Evolutionary conservation across 2,113 vertebrate species (phyloP).

Genomic region (Heterochromis multidens): DNA sequence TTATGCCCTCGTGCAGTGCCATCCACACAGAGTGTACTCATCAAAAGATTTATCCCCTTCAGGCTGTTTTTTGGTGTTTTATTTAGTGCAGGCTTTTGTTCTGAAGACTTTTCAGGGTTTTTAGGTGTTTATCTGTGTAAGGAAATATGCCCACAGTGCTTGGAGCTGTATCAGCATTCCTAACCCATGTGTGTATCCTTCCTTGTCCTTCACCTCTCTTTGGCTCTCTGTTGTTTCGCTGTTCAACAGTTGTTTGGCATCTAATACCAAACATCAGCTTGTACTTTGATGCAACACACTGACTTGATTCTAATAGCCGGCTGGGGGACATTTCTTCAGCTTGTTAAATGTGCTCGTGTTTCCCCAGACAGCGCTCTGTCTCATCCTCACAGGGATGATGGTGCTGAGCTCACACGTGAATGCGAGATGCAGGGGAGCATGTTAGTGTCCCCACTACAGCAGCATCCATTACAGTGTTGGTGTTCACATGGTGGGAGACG

Average conservation of each 20-base stretch:
- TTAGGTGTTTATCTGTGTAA: constrained; percentile 37
- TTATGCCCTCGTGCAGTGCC: constrained; percentile 20
- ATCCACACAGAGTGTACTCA: constrained; percentile 19
- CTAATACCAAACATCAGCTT: constrained; percentile 53
- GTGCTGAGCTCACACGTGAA: constrained; percentile 48
- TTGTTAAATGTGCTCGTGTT: constrained; percentile 47
- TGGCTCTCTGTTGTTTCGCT: constrained; percentile 60
- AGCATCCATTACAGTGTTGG: constrained; percentile 72
- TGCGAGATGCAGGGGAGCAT: constrained; percentile 53
- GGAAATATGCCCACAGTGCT: constrained; percentile 52
- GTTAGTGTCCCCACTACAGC: constrained; percentile 45
- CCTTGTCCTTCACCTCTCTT: constrained; percentile 73
- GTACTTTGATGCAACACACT: constrained; percentile 78
- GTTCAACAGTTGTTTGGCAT: constrained; percentile 77
- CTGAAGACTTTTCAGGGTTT: background rate
- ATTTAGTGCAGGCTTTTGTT: constrained; percentile 38
- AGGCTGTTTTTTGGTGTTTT: constrained; percentile 35
- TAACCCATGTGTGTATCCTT: constrained; percentile 67
- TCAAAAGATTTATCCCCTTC: constrained; percentile 31
- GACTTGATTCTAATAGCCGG: constrained; percentile 66
- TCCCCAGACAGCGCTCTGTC: background rate
- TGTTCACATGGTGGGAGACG: constrained; percentile 87
- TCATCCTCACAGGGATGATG: constrained; percentile 23
- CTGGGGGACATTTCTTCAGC: constrained; percentile 56
- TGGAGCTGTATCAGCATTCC: constrained; percentile 64